A percentile compares a stretch with the other conserved stretches of the same genome.
Conservation (phyloP, 2,797 vertebrate genomes). For the Antrozous pallidus region DNA sequence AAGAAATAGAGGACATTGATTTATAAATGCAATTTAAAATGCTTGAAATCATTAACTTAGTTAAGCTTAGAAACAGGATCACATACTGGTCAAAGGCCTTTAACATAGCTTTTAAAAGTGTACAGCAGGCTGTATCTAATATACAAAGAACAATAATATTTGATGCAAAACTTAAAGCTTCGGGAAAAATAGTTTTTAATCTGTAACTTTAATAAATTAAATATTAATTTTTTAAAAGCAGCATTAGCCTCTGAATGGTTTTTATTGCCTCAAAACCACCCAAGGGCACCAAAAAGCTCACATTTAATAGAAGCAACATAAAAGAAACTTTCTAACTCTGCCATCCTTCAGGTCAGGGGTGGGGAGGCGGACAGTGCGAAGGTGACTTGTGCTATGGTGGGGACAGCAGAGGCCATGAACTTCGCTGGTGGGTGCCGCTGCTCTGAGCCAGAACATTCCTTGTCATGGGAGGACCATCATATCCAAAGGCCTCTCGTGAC, state of each 20-base stretch:
- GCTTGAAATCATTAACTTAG: not conserved
- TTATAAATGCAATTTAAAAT: slow-evolving; percentile 46
- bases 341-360: not conserved
- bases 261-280: not conserved
- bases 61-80: slow-evolving; percentile 3
- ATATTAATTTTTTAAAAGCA: slow-evolving; percentile 67
- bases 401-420: not conserved
- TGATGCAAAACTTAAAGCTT: slow-evolving; percentile 31
- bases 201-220: slow-evolving; percentile 54
- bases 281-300: not conserved
- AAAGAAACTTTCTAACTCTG: slow-evolving; percentile 23
- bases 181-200: not conserved
- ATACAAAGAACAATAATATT: not conserved
- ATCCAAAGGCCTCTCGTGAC: not conserved
- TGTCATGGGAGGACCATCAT: not conserved
- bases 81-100: not conserved
- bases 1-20: not conserved
- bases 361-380: not conserved
- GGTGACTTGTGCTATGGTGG: not conserved
- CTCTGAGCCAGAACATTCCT: not conserved
- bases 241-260: slow-evolving; percentile 22
- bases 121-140: not conserved
- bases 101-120: not conserved
- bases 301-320: slow-evolving; percentile 27
- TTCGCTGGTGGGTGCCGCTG: not conserved